A percentile compares a stretch with the other conserved stretches of the same genome.
These are phyloP conservation scores for Paguma larvata DNA, from an alignment of 2,797 vertebrate species.

Conservation along the genomic window DNA sequence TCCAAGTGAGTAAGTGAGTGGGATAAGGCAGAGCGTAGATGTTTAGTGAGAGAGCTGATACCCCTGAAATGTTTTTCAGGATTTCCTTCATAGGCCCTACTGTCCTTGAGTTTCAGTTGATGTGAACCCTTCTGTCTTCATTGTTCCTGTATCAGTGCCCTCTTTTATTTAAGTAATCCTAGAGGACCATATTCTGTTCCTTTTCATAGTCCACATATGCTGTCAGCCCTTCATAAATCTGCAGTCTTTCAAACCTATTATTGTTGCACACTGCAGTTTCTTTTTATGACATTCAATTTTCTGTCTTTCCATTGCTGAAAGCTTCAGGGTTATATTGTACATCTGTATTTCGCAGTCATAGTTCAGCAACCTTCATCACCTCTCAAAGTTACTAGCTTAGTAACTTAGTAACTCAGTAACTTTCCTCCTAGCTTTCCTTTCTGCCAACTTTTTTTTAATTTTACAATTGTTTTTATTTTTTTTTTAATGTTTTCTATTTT, in stretches of 20 bases:
- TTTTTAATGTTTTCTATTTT: no score
- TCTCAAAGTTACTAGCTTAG: neutral
- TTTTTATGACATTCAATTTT: constrained; percentile 19
- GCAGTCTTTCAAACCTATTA: neutral
- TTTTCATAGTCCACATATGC: neutral
- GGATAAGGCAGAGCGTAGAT: neutral
- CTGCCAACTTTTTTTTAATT: neutral
- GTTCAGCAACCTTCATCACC: neutral
- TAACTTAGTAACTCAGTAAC: neutral
- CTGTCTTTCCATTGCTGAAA: neutral
- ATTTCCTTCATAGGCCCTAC: neutral
- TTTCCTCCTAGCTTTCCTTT: neutral
- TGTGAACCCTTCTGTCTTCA: neutral
- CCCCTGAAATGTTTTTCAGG: neutral
- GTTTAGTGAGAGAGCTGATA: neutral
- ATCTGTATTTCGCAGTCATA: neutral
- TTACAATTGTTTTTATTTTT: neutral
- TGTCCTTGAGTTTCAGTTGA: neutral
- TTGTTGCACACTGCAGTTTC: neutral
- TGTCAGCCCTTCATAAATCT: neutral
- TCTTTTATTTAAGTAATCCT: neutral
- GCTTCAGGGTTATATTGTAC: neutral
- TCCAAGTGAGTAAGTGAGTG: neutral
- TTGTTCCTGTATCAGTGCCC: neutral
- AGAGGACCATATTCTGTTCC: neutral